Base-by-base conservation (phyloP, 2,797 vertebrate genomes). In the Coendou prehensilis region DNA sequence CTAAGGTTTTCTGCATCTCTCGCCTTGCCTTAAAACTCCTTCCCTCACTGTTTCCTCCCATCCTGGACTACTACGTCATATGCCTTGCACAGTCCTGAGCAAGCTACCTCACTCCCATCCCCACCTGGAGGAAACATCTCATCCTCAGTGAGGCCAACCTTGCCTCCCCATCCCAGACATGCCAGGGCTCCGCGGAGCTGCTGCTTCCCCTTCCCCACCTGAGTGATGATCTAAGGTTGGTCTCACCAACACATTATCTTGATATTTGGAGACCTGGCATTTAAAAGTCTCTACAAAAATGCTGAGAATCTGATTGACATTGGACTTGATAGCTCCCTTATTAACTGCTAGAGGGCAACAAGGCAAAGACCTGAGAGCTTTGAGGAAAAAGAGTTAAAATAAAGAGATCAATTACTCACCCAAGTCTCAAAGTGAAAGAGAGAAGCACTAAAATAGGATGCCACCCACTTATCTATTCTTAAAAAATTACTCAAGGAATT, bases 401-500 rank as follows among this genome's bases (percentile, higher is more conserved):
- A 64, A 76, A n/a, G 33, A 85, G 67, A 85, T 37, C 76, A 0
- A 3, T 86, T 87, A 88, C 56, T 92, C 84, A 64, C 76, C 57
- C 23, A 22, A 75, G 87, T 89, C 61, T 93, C 91, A 88, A 84
- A 94, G 73, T 79, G 89, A 95, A 96, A 93, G 63, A 95, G 54
- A 94, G 89, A 95, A 95, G 90, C n/a, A 18, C 84, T 95, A 94
- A 97, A 96, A 97, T 92, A 94, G 86, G 28, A 71, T 2, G 41
- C 82, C 75, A 54, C 88, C 89, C 41, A 92, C 95, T 91, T 86
- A 86, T 73, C 92, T 79, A 59, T 79, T 91, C 91, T 93, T 47
- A 96, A 84, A 91, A 67, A 94, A 87, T 57, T 63, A 92, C 92
- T 93, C 85, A 78, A 96, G 93, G 89, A 97, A 95, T 96, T 85